These are phyloP conservation scores for Actinemys pallida DNA, from an alignment of 2,113 vertebrate species.

Conservation along the genomic window DNA sequence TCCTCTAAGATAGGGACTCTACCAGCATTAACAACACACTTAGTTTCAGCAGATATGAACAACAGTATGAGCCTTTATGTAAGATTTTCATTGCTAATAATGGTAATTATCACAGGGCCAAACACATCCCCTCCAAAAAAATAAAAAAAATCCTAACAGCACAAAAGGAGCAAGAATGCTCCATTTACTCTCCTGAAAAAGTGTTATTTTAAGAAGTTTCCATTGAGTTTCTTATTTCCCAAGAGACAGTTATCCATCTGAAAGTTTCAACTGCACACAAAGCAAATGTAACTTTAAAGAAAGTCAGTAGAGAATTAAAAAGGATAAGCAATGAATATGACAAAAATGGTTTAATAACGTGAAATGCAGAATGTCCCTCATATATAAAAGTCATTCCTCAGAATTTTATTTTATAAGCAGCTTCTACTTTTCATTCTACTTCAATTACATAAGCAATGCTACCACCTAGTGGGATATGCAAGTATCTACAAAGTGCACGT, in stretches of 20 bases:
- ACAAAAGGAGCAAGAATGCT: not conserved
- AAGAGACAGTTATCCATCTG: not conserved
- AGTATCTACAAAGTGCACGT: not conserved
- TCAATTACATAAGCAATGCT: not conserved
- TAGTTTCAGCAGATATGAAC: not conserved
- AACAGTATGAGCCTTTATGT: not conserved
- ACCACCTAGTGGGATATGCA: slow-evolving; percentile 65
- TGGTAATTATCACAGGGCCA: not conserved
- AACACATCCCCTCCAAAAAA: not conserved
- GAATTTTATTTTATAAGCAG: not conserved
- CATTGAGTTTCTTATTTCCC: not conserved
- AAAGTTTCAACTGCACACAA: not conserved
- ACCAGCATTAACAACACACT: not conserved
- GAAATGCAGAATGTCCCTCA: not conserved
- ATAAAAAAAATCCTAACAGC: not conserved
- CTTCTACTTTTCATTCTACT: not conserved
- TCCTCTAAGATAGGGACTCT: not conserved
- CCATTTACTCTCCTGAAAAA: not conserved
- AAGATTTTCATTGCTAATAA: not conserved
- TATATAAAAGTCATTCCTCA: not conserved
- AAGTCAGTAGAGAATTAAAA: not conserved
- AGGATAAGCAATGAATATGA: not conserved
- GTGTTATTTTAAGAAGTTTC: not conserved
- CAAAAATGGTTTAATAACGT: not conserved
- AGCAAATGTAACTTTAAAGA: not conserved